Conservation (phyloP, 2,888 invertebrate species). For the Pseudeuparius sepicola region DNA sequence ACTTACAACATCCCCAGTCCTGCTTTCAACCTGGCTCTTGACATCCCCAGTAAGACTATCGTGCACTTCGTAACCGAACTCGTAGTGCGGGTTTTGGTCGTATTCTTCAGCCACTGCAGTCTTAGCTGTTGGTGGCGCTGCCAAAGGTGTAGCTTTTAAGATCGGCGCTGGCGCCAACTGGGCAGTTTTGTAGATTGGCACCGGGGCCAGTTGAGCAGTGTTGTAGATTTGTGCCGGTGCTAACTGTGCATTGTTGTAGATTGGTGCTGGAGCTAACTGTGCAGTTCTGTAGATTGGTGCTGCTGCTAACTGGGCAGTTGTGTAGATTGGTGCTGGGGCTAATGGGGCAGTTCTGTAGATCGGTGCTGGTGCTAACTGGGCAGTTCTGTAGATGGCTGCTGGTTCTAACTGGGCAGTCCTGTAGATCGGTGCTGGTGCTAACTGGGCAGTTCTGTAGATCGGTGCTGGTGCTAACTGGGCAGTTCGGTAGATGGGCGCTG, state of each 20-base stretch:
- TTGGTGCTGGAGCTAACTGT: no score
- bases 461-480: no score
- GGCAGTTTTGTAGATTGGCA: slow-evolving; percentile 1
- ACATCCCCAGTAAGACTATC: slow-evolving; percentile 47
- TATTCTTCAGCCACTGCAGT: slow-evolving; percentile 31
- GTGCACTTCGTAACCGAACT: slow-evolving; percentile 48
- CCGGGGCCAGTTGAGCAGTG: slow-evolving; percentile 1
- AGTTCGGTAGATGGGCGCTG: no score
- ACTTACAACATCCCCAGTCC: slow-evolving; percentile 50
- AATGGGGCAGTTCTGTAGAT: slow-evolving; percentile 14
- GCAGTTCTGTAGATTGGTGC: no score
- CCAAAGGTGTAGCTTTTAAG: slow-evolving; percentile 4
- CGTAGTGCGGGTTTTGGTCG: slow-evolving; percentile 43
- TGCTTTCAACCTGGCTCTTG: slow-evolving; percentile 52
- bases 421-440: slow-evolving; percentile 13
- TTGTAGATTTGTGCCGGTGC: no score
- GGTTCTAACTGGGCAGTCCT: no score
- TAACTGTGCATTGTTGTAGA: no score
- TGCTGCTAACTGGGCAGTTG: slow-evolving; percentile 22
- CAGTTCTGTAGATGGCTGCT: no score
- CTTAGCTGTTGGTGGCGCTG: slow-evolving; percentile 31
- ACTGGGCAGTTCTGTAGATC: slow-evolving; percentile 2
- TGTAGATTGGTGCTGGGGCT: slow-evolving; percentile 21
- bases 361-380: no score
- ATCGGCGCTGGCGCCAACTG: slow-evolving; percentile 1